Conservation (phyloP, 2,797 vertebrate genomes). For the Poeciliopsis turneri region DNA sequence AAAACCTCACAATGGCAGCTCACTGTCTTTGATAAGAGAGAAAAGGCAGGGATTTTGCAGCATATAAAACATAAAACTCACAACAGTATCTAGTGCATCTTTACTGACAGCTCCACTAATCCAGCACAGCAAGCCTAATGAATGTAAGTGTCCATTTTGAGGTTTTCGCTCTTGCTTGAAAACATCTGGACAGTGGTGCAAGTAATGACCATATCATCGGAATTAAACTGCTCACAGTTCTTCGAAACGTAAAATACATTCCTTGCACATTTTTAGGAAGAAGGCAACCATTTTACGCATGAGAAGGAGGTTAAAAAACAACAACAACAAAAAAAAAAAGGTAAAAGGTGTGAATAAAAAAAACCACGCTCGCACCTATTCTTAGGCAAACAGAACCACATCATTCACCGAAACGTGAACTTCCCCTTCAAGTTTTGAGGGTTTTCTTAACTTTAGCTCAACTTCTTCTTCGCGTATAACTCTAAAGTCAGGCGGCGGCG, state of each 20-base stretch:
- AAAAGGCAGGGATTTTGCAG: background rate
- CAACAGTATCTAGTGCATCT: background rate
- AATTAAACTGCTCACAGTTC: background rate
- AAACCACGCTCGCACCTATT: background rate
- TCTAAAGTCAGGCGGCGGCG: background rate
- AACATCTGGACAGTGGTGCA: constrained; percentile 74
- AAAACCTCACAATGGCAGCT: background rate
- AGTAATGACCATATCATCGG: background rate
- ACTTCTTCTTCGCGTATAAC: background rate
- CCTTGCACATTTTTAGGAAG: background rate
- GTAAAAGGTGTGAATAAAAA: background rate
- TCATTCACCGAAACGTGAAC: background rate
- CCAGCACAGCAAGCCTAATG: constrained; percentile 19
- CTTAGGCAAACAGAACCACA: background rate
- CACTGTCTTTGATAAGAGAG: background rate
- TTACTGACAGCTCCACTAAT: constrained; percentile 12
- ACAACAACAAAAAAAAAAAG: background rate
- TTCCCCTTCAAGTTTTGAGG: background rate
- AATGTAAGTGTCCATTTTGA: constrained; percentile 75
- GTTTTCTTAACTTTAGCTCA: background rate
- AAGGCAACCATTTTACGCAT: background rate
- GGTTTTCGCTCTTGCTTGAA: constrained; percentile 39
- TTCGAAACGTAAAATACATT: background rate
- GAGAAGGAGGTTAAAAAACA: background rate
- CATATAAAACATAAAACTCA: background rate